A percentile compares a stretch with the other conserved stretches of the same genome.
Evolutionary conservation across 2,888 invertebrate genomes (phyloP).

Genomic region (Achlya flavicornis): DNA sequence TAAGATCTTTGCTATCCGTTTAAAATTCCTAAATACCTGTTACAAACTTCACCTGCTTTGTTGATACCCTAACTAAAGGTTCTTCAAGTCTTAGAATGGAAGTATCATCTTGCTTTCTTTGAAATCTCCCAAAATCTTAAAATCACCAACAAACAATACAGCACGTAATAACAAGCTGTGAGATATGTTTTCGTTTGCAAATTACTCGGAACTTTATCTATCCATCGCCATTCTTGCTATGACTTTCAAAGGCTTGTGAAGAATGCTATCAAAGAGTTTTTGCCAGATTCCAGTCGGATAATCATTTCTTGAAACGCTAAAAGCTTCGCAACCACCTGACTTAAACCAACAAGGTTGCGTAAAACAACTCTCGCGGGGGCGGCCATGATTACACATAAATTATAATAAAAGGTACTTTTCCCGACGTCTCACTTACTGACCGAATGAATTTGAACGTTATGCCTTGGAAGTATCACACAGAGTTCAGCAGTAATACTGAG

Average conservation of each 20-base stretch:
- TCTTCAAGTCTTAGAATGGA: neutral
- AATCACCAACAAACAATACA: neutral
- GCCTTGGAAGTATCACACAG: slow-evolving; percentile 25
- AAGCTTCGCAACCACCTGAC: slow-evolving; percentile 19
- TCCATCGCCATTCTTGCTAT: slow-evolving; percentile 4
- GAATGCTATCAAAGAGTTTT: slow-evolving; percentile 29
- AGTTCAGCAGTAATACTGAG: slow-evolving; percentile 22
- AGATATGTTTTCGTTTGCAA: neutral
- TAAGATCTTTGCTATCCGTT: slow-evolving; percentile 19
- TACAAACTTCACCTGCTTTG: neutral
- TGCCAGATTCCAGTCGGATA: slow-evolving; percentile 25
- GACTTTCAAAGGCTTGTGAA: slow-evolving; percentile 2
- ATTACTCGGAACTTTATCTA: slow-evolving; percentile 3
- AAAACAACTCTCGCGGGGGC: slow-evolving; percentile 27
- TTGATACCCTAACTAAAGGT: neutral
- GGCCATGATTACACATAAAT: slow-evolving; percentile 50
- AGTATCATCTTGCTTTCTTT: neutral
- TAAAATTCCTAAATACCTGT: neutral
- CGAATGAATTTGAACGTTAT: slow-evolving; percentile 24
- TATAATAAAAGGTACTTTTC: slow-evolving; percentile 31
- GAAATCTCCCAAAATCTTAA: neutral
- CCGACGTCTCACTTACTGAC: slow-evolving; percentile 16
- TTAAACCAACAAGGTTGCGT: slow-evolving; percentile 11
- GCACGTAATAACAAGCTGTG: neutral
- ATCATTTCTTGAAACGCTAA: slow-evolving; percentile 24